Evolutionary conservation across 2,888 invertebrate genomes (phyloP), one percentile per base, ranked within the genome.

Genomic region (Caenorhabditis imperialis): DNA sequence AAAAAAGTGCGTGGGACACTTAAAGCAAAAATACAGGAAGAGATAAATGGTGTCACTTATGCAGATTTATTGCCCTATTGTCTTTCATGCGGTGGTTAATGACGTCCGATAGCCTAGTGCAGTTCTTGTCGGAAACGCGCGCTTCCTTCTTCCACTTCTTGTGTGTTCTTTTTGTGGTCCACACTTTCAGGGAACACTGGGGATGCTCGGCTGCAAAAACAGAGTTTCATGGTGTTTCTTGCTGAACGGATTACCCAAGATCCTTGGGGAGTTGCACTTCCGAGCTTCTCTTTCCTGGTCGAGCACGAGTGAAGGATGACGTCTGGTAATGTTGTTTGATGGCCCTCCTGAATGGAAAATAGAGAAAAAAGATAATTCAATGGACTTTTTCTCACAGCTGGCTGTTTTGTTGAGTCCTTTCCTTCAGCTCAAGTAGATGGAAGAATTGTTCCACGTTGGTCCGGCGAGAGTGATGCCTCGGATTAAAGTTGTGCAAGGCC

Each of bases 241-340:
- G 30, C 10, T 30, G 30, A 30, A 30, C 6, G n/a, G 30, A 37
- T 37, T 37, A 37, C 37, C 37, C 18, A 4, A 16, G 18, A 40
- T 8, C 40, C 40, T 16, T 16, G 8, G 40, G 18, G 40, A 40
- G 8, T 40, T 10, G 30, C n/a, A n/a, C n/a, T n/a, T n/a, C n/a
- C n/a, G 14, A n/a, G 1, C 12, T 48, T 48, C 50, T 33, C 50
- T 60, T 48, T 48, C 50, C 50, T 6, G 48, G 50, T 25, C 60
- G 50, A 4, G 50, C 50, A 50, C 60, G 60, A 50, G 33, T 48
- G 50, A 58, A 25, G 3, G 27, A 30, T 6, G 40, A 33, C 7
- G 8, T 35, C 7, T 8, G 18, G 14, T 61, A 51, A 30, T 27
- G 27, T 6, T 51, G 30, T 18, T 25, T 33, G 18, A 44, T 33